Base-by-base conservation (phyloP, 2,113 vertebrate genomes). In the Pantherophis guttatus region DNA sequence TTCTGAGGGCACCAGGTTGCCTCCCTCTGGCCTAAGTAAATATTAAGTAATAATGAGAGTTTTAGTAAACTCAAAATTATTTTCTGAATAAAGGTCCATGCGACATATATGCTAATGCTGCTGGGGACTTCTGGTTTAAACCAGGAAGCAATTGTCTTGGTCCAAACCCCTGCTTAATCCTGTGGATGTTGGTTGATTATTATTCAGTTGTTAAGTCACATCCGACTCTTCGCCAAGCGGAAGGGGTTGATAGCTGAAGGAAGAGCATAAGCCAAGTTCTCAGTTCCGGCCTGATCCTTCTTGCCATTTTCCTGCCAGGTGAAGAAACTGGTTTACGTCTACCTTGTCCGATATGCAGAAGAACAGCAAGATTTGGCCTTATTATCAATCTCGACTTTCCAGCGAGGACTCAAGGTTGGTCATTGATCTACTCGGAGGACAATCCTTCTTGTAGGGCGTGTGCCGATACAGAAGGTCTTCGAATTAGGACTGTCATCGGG, bases 241-340 rank as follows among this genome's bases (percentile, higher is more conserved):
- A 44, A 81, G 17, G 17, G 17, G 33, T 23, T 81, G 75, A 44
- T 21, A 19, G 33, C 8, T 44, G 33, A 44, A 44, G 33, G 33
- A 9, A 44, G 8, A 44, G 21, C 33, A 10, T 1, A 81, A 44
- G 15, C 70, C 70, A 17, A 1, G 33, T 44, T 44, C 33, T 81
- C 19, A 10, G 7, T 44, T 81, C 17, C 17, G 19, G 5, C 39
- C 29, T 62, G 44, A 11, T 29, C 26, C 23, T 19, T 10, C 3
- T 48, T 21, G 15, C 39, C 1, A 0, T 33, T 4, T 29, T 17
- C 57, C 21, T 54, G 0, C 0, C 94, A 99, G 99, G 99, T 99
- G 94, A 99, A 99, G 97, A 99, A 99, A 97, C 97, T 99, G 86
- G 99, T 99, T 23, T 99, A 99, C 0, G 99, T 99, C 93, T 99